phyloP scores from a whole-genome alignment of 2,888 invertebrate genomes.

The Drosophila lutescens region DNA sequence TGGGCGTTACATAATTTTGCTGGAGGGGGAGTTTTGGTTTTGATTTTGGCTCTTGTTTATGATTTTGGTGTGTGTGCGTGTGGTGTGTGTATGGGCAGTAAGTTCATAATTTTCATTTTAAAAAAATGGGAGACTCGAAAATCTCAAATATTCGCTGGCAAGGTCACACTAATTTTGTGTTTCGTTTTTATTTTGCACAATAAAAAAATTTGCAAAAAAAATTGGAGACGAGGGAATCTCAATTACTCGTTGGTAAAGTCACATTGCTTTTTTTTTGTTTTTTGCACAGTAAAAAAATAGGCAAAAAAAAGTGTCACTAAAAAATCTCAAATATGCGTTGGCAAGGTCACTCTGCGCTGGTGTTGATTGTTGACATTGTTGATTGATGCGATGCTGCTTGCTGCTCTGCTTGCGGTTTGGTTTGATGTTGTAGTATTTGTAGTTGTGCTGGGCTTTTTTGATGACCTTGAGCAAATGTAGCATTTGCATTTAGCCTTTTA shows the following conservation, averaged over 20 bases:
- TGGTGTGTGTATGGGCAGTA: conserved; percentile 12
- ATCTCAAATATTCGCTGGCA: conserved; percentile 14
- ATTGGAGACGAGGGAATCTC: conserved; percentile 23
- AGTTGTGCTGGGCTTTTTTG: conserved; percentile 24
- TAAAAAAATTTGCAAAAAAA: conserved; percentile 39
- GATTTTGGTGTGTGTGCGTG: conserved; percentile 8
- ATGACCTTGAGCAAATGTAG: conserved; percentile 31
- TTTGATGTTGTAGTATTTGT: conserved; percentile 28
- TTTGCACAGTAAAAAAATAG: conserved; percentile 8
- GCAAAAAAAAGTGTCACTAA: conserved; percentile 1
- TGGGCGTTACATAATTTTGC: conserved; percentile 27
- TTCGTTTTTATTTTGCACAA: not conserved
- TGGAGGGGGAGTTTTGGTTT: conserved; percentile 22
- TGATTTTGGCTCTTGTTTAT: conserved; percentile 12
- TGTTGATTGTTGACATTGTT: conserved; percentile 42
- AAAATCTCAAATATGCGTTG: conserved; percentile 13
- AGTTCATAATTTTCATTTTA: not conserved
- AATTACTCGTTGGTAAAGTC: conserved; percentile 14
- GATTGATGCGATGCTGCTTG: conserved; percentile 47
- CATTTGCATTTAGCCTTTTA: conserved; percentile 18
- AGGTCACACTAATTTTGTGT: conserved; percentile 10
- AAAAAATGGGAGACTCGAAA: conserved; percentile 12
- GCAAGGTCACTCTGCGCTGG: conserved; percentile 31
- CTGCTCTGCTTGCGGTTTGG: conserved; percentile 31
- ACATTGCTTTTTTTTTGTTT: not conserved